phyloP scores from a whole-genome alignment of 2,888 invertebrate species.

The Tenthredo mesomela region DNA sequence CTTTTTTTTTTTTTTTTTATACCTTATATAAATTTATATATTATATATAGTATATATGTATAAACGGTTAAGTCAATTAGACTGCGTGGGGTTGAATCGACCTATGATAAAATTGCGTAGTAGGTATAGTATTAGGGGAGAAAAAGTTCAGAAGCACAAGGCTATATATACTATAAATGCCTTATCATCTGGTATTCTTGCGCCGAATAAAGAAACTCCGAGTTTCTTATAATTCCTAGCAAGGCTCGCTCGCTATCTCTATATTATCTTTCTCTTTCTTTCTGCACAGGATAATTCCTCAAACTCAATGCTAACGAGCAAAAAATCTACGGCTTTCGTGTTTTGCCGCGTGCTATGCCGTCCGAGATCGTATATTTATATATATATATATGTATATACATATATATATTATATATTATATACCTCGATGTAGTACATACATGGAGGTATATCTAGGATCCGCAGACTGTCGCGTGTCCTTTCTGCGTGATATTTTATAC shows the following conservation, averaged over 20 bases:
- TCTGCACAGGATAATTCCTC: neutral
- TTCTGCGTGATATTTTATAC: neutral
- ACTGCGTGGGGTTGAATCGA: neutral
- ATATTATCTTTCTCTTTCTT: neutral
- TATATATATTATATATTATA: no score
- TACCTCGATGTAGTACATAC: neutral
- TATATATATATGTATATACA: neutral
- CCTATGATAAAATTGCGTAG: neutral
- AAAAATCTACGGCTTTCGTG: conserved; percentile 26
- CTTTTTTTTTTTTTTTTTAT: neutral
- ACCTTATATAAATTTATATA: neutral
- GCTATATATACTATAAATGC: neutral
- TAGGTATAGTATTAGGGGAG: neutral
- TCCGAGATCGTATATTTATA: neutral
- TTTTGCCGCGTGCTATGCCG: conserved; percentile 2
- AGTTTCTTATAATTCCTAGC: neutral
- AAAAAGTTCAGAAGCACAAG: neutral
- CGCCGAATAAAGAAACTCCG: neutral
- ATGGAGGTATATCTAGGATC: neutral
- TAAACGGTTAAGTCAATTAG: neutral
- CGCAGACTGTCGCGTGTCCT: conserved; percentile 10
- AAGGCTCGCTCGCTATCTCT: neutral
- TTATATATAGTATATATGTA: neutral
- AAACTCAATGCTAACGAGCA: conserved; percentile 39
- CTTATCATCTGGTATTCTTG: neutral